Evolutionary conservation across 2,888 invertebrate genomes (phyloP).

Genomic region (Ditula angustiorana): DNA sequence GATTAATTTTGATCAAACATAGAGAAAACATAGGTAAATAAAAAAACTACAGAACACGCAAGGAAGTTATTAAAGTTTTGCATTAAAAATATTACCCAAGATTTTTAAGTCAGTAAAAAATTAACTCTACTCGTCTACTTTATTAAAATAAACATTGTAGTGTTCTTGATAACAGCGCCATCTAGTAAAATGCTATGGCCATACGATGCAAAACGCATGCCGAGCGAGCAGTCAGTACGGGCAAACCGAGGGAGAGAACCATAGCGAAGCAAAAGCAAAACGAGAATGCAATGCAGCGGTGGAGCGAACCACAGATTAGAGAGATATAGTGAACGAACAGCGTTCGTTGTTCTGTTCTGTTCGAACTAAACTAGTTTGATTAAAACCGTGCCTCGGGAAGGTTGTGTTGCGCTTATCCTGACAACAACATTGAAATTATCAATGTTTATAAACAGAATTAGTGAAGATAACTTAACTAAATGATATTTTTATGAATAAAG

Average conservation of each 20-base stretch:
- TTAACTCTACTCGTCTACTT: too few species aligned
- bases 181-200: background rate
- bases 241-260: too few species aligned
- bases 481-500: constrained; percentile 59
- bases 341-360: background rate
- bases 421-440: constrained; percentile 71
- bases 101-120: background rate
- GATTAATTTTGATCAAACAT: too few species aligned
- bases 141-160: too few species aligned
- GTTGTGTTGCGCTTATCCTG: constrained; percentile 62
- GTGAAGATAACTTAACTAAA: constrained; percentile 50
- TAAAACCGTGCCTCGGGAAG: constrained; percentile 53
- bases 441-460: constrained; percentile 79
- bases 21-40: too few species aligned
- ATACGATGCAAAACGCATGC: too few species aligned
- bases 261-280: background rate
- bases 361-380: constrained; percentile 74
- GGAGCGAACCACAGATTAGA: too few species aligned
- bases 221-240: too few species aligned
- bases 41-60: too few species aligned
- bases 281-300: constrained; percentile 11
- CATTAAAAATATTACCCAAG: too few species aligned
- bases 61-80: too few species aligned
- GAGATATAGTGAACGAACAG: background rate
- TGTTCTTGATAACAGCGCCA: constrained; percentile 22